Base-by-base conservation (phyloP, 2,888 invertebrate species). In the Tetragnatha montana region DNA sequence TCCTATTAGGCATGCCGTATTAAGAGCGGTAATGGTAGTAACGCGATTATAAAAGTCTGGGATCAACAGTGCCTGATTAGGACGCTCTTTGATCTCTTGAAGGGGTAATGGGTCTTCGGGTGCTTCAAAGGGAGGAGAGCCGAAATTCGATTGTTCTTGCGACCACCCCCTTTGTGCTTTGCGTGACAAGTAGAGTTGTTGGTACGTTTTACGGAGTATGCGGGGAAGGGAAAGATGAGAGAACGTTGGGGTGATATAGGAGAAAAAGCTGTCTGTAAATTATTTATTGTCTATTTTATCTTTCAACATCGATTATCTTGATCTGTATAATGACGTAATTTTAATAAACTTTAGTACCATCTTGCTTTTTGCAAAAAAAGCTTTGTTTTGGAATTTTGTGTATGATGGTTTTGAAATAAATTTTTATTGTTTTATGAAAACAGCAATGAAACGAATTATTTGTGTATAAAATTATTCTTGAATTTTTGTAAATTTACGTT, bases 1-100 rank as follows among this genome's bases (percentile, higher is more conserved):
- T 85, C 80, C 80, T 74, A 89, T 84, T 89, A 89, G 60, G 50
- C 71, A 22, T 12, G 74, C 69, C n/a, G 22, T 84, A 89, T 85
- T 71, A 89, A 80, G 80, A 81, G 81, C 74, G 75, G 68, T 84
- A 84, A 89, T 85, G 35, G 35, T 35, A 35, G 80, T 83, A 89
- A 85, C 71, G 74, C 71, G 73, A 82, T 87, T 87, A 78, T 78
- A 71, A 87, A 87, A 81, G 81, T 78, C 35, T 76, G 78, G 22
- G 22, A 70, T 21, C 69, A 81, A 70, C 60, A 51, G 78, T 83
- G n/a, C 80, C 80, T 86, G 86, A 86, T 79, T 86, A 80, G 14
- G 6, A 21, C 49, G 22, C 51, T 22, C 86, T 86, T 86, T 86
- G 86, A 86, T 86, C 86, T 86, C 51, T 73, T 19, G 17, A 60